A percentile compares a stretch with the other conserved stretches of the same genome.
phyloP scores from a whole-genome alignment of 2,113 vertebrate species.

The Xenopus laevis region DNA sequence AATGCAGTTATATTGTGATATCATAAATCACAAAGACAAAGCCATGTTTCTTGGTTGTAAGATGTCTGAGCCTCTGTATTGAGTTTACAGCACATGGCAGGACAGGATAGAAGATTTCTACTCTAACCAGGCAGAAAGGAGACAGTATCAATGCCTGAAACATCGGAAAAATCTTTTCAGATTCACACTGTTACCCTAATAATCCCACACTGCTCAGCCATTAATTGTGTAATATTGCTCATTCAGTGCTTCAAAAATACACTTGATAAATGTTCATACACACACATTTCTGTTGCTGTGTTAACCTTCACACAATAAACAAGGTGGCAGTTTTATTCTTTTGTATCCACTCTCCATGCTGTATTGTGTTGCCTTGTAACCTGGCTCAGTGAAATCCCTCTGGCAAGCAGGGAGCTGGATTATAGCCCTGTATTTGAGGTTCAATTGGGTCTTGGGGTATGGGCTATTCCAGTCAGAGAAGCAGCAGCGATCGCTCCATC shows the following conservation, averaged over 20 bases:
- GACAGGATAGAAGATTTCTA: no score
- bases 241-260: neutral
- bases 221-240: slow-evolving; percentile 14
- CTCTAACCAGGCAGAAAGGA: no score
- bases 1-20: no score
- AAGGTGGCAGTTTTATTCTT: neutral
- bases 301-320: neutral
- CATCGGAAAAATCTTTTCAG: neutral
- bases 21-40: no score
- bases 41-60: no score
- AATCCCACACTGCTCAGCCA: slow-evolving; percentile 4
- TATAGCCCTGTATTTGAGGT: slow-evolving; percentile 28
- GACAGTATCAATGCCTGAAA: no score
- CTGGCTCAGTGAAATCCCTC: slow-evolving; percentile 35
- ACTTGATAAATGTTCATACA: neutral
- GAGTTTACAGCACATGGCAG: no score
- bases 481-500: slow-evolving; percentile 37
- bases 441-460: neutral
- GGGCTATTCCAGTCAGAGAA: slow-evolving; percentile 38
- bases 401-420: slow-evolving; percentile 40
- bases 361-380: slow-evolving; percentile 32
- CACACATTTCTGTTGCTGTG: neutral
- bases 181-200: neutral
- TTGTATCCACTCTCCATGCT: slow-evolving; percentile 26
- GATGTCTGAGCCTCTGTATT: no score